Base-by-base conservation (phyloP, 2,113 vertebrate genomes). In the Osmerus eperlanus region DNA sequence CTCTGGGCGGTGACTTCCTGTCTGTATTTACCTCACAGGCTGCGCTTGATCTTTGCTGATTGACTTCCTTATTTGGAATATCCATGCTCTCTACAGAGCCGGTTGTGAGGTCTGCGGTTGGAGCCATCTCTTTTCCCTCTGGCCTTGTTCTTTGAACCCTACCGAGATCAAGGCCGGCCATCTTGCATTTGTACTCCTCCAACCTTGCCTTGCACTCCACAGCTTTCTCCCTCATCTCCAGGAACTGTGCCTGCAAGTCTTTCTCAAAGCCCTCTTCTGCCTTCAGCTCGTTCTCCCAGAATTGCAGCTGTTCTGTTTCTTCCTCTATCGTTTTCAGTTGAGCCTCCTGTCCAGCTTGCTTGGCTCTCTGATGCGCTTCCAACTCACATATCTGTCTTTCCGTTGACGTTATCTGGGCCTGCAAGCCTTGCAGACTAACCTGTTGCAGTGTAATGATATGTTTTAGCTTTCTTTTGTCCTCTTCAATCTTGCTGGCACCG, bases 251-350 rank as follows among this genome's bases (percentile, higher is more conserved):
- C 29, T 90, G 87, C 79, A 93, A 70, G 53, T 91, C 88, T 65
- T 65, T 85, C 81, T 90, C 91, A 1, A 85, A 82, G 19, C 51
- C 82, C 59, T 87, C 88, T 58, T 93, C 92, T 0, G 87, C 88
- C 66, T 86, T 90, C 23, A 93, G 75, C 66, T 94, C 91, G 0
- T 92, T 92, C 77, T 90, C 84, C 93, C 92, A 92, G 69, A 90
- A 90, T 29, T 77, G 70, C 1, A 91, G 81, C 72, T 92, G 88
- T 66, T 93, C 90, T 1, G 59, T 74, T 25, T 92, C 91, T 6
- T 86, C 80, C 3, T 78, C 71, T 1, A 6, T 71, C 4, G 54
- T 1, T 25, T 60, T 83, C 53, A 79, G 73, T 19, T 74, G 19
- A 2, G 72, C 32, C 13, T 83, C 87, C 63, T 71, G 67, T 21